Percentiles rank a stretch among this genome's conserved stretches.
phyloP scores from a whole-genome alignment of 92 coral and sea anemone genomes.

The Meandrina meandrites region DNA sequence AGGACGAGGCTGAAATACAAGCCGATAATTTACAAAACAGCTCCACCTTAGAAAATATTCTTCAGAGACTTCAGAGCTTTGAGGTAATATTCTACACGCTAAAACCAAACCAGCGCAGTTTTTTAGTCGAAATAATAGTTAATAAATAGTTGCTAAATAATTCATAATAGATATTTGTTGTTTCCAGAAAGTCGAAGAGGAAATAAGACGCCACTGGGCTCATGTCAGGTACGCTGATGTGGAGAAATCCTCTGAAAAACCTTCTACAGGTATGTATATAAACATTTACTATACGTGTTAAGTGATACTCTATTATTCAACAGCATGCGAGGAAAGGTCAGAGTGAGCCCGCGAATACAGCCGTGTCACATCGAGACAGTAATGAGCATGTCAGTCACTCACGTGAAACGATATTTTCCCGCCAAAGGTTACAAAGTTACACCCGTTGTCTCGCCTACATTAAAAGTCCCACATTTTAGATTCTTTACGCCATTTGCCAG shows the following conservation, averaged over 20 bases:
- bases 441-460: background rate
- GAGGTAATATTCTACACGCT: conserved; percentile 56
- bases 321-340: too few relatives aligned
- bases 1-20: conserved; percentile 66
- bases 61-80: conserved; percentile 79
- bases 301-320: background rate
- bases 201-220: conserved; percentile 83
- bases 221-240: conserved; percentile 77
- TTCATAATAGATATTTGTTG: background rate
- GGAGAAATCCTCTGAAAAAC: conserved; percentile 16
- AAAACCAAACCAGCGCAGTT: background rate
- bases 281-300: too few relatives aligned
- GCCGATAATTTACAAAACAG: conserved; percentile 71
- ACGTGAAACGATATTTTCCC: background rate
- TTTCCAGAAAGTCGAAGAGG: conserved; percentile 83
- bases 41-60: conserved; percentile 84
- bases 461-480: background rate
- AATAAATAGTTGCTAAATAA: background rate
- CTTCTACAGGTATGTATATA: conserved; percentile 2
- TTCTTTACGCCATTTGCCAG: background rate
- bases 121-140: background rate
- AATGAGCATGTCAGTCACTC: background rate
- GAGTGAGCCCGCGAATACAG: background rate
- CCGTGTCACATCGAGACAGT: background rate
- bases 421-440: background rate